Base-by-base conservation (phyloP, 2,888 invertebrate genomes). In the Pristionchus maxplancki region DNA sequence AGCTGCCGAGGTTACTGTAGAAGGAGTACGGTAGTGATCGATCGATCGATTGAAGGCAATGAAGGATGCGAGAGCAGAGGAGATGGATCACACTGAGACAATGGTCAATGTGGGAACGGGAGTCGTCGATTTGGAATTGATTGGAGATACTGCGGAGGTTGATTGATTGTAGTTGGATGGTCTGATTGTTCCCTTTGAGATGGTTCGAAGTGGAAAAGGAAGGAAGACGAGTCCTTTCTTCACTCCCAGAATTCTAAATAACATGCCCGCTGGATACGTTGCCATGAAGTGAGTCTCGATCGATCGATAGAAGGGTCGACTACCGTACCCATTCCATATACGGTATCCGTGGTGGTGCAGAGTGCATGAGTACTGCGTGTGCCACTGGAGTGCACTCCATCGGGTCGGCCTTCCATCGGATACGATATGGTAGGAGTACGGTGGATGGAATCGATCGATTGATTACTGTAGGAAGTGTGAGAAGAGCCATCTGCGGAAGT, bases 361-460 rank as follows among this genome's bases (percentile, higher is more conserved):
- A 98, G 95, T 96, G 97, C 5, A 97, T 97, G 1, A 98, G 98
- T 0, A 99, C 98, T 15, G 99, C 99, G 9, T 99, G 99, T 96
- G 97, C 99, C 0, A 98, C 99, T 1, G 99, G 99, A 11, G 97
- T 97, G 37, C 98, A 99, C 95, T 97, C 98, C 0, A 97, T 99
- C 90, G 99, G 96, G 64, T 89, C 71, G 15, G 89, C 62, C 1
- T 88, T 78, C 62, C 58, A 53, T 48, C 31, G 88, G 58, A 81
- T 88, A 58, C 78, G 88, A 81, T 78, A 53, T 17, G 88, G 78
- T 81, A 58, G 34, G 81, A 40, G 71, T 37, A 62, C 40, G 58
- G 31, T 81, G 81, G 64, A 34, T n/a, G 24, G 37, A 37, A 6
- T 11, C 2, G 1, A 64, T 62, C 85, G 50, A 74, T 87, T 34